Evolutionary conservation across 2,113 vertebrate genomes (phyloP).

Genomic region (Zootoca vivipara): DNA sequence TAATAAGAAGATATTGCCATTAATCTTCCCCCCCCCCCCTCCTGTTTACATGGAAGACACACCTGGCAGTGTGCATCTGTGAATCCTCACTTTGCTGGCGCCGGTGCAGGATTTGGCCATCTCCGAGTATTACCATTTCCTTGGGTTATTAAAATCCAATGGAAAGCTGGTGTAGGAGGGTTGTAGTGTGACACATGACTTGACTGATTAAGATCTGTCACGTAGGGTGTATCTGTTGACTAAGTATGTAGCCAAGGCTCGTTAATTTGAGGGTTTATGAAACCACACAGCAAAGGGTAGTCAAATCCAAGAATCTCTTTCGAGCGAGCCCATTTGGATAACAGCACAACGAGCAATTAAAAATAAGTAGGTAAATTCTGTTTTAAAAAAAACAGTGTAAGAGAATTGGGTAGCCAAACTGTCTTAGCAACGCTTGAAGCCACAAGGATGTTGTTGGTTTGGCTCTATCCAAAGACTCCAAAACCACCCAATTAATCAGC

Average conservation of each 20-base stretch:
- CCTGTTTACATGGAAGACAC: neutral
- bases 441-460: no score
- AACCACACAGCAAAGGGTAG: neutral
- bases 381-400: neutral
- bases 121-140: neutral
- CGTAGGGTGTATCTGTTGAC: neutral
- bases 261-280: neutral
- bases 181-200: neutral
- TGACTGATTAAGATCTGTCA: constrained; percentile 8
- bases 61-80: neutral
- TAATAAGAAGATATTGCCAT: neutral
- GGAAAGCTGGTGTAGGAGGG: neutral
- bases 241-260: neutral
- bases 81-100: neutral
- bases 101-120: neutral
- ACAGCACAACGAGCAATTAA: neutral
- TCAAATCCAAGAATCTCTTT: neutral
- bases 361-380: neutral
- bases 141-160: neutral
- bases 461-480: neutral
- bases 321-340: neutral
- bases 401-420: neutral
- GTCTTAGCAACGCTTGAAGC: neutral
- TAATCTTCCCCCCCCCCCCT: accelerated
- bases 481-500: neutral